These are phyloP conservation scores for Sardinella longiceps DNA, from an alignment of 2,797 vertebrate species.

Conservation along the genomic window DNA sequence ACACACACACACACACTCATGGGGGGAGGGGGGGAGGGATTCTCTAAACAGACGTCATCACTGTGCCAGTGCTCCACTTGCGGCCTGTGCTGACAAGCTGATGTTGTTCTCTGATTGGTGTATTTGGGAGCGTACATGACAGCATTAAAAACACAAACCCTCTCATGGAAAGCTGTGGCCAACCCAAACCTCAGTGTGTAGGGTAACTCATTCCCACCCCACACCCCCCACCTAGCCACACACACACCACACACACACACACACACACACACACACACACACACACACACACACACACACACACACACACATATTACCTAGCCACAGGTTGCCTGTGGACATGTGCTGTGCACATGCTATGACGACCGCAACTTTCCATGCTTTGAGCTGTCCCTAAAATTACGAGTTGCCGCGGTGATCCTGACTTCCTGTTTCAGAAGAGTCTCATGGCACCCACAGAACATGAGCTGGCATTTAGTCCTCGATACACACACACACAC, in stretches of 20 bases:
- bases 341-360: conserved; percentile 8
- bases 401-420: not conserved
- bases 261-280: too few species aligned
- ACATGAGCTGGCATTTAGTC: conserved; percentile 45
- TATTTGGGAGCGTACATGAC: not conserved
- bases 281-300: too few species aligned
- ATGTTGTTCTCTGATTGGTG: not conserved
- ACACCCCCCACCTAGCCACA: too few species aligned
- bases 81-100: not conserved
- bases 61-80: not conserved
- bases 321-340: conserved; percentile 4
- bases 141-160: too few species aligned
- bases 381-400: not conserved
- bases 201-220: not conserved
- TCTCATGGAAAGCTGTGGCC: not conserved
- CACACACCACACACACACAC: too few species aligned
- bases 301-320: too few species aligned
- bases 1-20: too few species aligned
- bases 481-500: not conserved
- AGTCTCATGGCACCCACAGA: conserved; percentile 42
- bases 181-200: not conserved
- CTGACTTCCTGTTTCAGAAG: conserved; percentile 41
- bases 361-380: not conserved
- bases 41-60: not conserved
- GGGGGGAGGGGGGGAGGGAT: not conserved